Evolutionary conservation across 2,797 vertebrate species (phyloP).

Genomic region (Meda fulgida): DNA sequence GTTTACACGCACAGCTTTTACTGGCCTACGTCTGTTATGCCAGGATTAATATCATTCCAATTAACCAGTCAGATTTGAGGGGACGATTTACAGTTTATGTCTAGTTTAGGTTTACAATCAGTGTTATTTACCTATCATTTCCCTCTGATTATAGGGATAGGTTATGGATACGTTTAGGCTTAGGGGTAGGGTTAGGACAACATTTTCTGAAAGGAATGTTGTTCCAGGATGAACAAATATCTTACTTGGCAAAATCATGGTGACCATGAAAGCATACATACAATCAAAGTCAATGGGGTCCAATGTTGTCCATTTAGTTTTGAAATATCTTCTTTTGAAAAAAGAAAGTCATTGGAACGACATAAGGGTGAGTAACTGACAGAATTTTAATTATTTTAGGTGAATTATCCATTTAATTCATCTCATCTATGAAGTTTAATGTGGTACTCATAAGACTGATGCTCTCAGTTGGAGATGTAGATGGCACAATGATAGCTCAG

Average conservation of each 20-base stretch:
- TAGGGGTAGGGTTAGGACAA: not conserved
- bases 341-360: not conserved
- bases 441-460: slow-evolving; percentile 37
- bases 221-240: not conserved
- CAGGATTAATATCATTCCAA: not conserved
- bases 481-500: slow-evolving; percentile 35
- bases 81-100: not conserved
- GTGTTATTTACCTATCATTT: not conserved
- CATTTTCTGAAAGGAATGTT: not conserved
- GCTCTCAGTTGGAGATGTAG: slow-evolving; percentile 27
- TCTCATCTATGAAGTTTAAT: slow-evolving; percentile 15
- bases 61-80: not conserved
- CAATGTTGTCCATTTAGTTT: not conserved
- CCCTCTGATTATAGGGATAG: not conserved
- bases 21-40: too few relatives aligned
- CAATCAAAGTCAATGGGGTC: not conserved
- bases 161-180: not conserved
- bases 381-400: not conserved
- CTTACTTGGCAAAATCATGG: not conserved
- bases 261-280: not conserved
- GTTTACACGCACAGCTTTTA: too few relatives aligned
- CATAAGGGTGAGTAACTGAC: not conserved
- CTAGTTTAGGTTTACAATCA: not conserved
- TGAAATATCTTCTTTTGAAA: not conserved
- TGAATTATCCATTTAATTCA: not conserved